Evolutionary conservation across 2,888 invertebrate species (phyloP), one percentile per base, ranked within the genome.

Genomic region (Rhamphomyia laevipes): DNA sequence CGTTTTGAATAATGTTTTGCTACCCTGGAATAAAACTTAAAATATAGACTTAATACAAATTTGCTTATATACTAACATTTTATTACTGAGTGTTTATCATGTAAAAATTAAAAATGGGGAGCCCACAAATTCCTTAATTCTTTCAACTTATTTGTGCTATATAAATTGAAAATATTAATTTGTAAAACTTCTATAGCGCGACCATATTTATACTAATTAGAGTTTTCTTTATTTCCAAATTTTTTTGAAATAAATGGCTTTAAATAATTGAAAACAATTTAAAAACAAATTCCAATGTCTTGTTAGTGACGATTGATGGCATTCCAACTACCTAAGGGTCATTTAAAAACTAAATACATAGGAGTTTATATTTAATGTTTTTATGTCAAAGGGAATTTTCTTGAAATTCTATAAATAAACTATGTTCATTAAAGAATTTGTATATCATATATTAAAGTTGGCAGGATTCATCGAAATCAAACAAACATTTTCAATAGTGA

Each of bases 221-320:
- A n/a, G 2, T n/a, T 35, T 35, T 35, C 7, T 35, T 13, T 7
- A 5, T n/a, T 10, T 15, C 23, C 27, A 46, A 23, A 38, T 15
- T 27, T 16, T 27, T 35, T 16, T 23, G 15, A 23, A 38, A 30
- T 9, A 9, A 12, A 38, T 23, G 12, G 9, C 17, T 33, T 18
- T 45, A 18, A 33, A 23, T 2, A 35, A n/a, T n/a, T 13, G 7
- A 6, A n/a, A n/a, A 35, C 2, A 47, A 57, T 55, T 54, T 56
- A 51, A 57, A 60, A 56, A 57, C 49, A 52, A 52, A 62, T 64
- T 54, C 61, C 58, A 49, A 58, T 57, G 63, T 63, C 62, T 63
- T 64, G 64, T 66, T 63, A 63, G 58, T 61, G 62, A 63, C 63
- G 66, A 68, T 68, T 68, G 64, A 64, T 65, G 63, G 63, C 63